Evolutionary conservation across 1,140 invertebrate species (phyloP), one percentile per base, ranked within the genome.

Genomic region (Helicoverpa armigera): DNA sequence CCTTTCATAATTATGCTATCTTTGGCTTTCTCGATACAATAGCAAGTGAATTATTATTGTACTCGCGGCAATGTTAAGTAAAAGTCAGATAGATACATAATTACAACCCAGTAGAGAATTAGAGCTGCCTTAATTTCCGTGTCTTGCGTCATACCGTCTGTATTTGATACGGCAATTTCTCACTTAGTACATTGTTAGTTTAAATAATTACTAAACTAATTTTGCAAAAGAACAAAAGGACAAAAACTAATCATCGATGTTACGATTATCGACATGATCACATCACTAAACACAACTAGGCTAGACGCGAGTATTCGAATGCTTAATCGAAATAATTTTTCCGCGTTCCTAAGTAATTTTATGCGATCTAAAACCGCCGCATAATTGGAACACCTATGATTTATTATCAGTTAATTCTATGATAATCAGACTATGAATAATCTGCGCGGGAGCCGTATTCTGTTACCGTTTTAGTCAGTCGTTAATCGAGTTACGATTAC

Each of bases 321-420:
- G 53, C 29, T 67, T 11, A 35, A n/a, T 16, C 23, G 16, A 31
- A 53, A 65, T 11, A 31, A 51, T 85, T 85, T 85, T 85, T 83
- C 84, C 82, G 82, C 80, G 79, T 85, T 82, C 84, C 54, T 48
- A 35, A 76, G 56, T 70, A 54, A 73, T 74, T 63, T 63, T 75
- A 63, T 78, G 18, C 58, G 79, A 60, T 78, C 56, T 67, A 60
- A 75, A 81, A 74, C 70, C 77, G 51, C 77, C 80, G 83, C 85
- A 89, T 93, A 92, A 93, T 92, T 92, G 91, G 89, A 81, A 79
- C 84, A 78, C 82, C 87, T 87, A 92, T 93, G 89, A 93, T 92
- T 93, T 92, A 93, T 89, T 91, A 88, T 88, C 85, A 81, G 88
- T 92, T 94, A 94, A 92, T 94, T 92, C 92, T 92, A 94, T 94